Evolutionary conservation across 2,113 vertebrate species (phyloP), one percentile per base, ranked within the genome.

Genomic region (Rhinopithecus roxellana): DNA sequence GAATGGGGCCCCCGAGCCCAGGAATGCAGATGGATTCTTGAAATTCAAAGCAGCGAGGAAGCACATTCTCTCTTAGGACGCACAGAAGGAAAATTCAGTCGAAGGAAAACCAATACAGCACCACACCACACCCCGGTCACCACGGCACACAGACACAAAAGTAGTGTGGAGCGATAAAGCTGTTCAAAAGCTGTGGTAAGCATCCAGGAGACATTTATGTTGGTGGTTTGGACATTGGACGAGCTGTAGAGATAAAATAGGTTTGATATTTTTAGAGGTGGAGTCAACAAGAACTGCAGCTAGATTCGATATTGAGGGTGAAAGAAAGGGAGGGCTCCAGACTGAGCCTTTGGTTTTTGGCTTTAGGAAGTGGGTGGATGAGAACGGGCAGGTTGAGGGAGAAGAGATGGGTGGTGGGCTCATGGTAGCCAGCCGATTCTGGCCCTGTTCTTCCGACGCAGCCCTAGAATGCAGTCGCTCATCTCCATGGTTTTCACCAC

Each of bases 61-160:
- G 13, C 13, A 77, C 74, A 30, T 45, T 16, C 40, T 45, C 13
- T 30, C 38, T 25, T 25, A 30, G 40, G 43, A 43, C 25, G 25
- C 13, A 17, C 25, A 16, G 74, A 77, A 7, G 74, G 40, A 27
- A 74, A 45, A 77, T 45, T 40, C 74, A 45, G 40, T 43, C 13
- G 8, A 25, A 59, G 80, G n/a, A 40, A 40, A 43, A 61, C n/a
- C 38, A 30, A 40, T 27, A 5, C 52, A 30, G n/a, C 23, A 27
- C 2, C 12, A 14, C 10, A 12, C 50, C n/a, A 25, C 23, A 30
- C 5, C 25, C 69, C 3, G 2, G 22, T 69, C 69, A 30, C 67
- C 48, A 5, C 0, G 0, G 2, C 25, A 40, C 18, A 16, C 43
- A 10, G 83, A 45, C 17, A 35, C 1, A 14, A 8, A 9, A 75